Evolutionary conservation across 2,113 vertebrate species (phyloP).

Genomic region (Dipodomys stephensi): DNA sequence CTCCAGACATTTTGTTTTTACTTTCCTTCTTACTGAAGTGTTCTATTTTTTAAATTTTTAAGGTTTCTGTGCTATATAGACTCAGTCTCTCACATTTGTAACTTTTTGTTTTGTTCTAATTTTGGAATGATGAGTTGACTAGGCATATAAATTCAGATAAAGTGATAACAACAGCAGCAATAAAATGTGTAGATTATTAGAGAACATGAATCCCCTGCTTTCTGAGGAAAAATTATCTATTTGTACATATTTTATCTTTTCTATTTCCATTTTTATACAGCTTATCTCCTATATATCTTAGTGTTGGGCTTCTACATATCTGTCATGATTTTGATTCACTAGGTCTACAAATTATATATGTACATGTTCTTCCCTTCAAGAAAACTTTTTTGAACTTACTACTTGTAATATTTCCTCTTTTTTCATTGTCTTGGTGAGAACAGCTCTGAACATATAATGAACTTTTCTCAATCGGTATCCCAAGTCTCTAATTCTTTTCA

Average conservation of each 20-base stretch:
- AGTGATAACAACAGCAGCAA: no score
- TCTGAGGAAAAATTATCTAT: background rate
- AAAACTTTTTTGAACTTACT: background rate
- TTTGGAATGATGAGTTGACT: no score
- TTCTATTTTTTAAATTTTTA: background rate
- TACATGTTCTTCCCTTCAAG: background rate
- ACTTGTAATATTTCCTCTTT: background rate
- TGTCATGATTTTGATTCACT: background rate
- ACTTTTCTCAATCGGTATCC: background rate
- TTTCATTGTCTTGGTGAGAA: background rate
- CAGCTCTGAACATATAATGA: background rate
- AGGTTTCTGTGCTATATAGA: background rate
- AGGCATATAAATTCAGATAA: no score
- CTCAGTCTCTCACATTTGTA: background rate
- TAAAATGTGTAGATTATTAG: no score
- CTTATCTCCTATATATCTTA: background rate
- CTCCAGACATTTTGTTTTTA: background rate
- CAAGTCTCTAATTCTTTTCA: background rate
- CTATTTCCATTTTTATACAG: background rate
- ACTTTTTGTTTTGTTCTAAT: background rate
- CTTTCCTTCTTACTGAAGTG: slow-evolving; percentile 20
- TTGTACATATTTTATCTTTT: background rate
- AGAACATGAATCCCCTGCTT: no score
- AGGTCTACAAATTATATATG: background rate
- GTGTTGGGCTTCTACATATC: background rate